Base-by-base conservation (phyloP, 2,888 invertebrate genomes). In the Scaptomyza caliginosa region DNA sequence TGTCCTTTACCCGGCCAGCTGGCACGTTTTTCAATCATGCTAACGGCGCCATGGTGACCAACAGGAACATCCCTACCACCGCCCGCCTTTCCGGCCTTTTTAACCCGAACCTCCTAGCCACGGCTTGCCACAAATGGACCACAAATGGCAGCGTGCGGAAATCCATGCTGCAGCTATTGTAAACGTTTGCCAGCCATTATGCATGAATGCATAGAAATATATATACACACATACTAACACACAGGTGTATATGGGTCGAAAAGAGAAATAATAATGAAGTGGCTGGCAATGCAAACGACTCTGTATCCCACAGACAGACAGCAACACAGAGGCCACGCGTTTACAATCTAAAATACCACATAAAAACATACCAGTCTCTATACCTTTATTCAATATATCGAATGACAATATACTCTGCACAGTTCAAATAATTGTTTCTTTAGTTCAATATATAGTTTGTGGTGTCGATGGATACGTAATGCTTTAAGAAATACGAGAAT, bases 131-230 rank as follows among this genome's bases (percentile, higher is more conserved):
- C 81, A 81, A 81, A 81, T 81, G 81, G 85, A 86, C 85, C 81
- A 54, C 81, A 86, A 81, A 85, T 81, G 80, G 82, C 68, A 85
- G 68, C 68, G 79, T 78, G 67, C 85, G 87, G 85, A 81, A 86
- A 81, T 86, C 85, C 82, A 86, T 74, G 82, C 82, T 78, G 85
- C 50, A 65, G 71, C 79, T 50, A 81, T 86, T 81, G 86, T 86
- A 86, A 81, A 86, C 87, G 80, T 84, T 81, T 86, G 80, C 85
- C 82, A 64, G 71, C 81, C 81, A 81, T 81, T 78, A 85, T 86
- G 80, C 85, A 80, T 78, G 85, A 86, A 64, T 77, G 82, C 85
- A 86, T 84, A 72, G 86, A 84, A 80, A 80, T 84, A 83, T 84
- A 43, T 64, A 69, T 36, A 58, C 38, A n/a, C 48, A 21, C 32